Percentiles rank a stretch among this genome's conserved stretches.
Evolutionary conservation across 1,140 invertebrate species (phyloP).

Genomic region (Wiebesia pumilae): DNA sequence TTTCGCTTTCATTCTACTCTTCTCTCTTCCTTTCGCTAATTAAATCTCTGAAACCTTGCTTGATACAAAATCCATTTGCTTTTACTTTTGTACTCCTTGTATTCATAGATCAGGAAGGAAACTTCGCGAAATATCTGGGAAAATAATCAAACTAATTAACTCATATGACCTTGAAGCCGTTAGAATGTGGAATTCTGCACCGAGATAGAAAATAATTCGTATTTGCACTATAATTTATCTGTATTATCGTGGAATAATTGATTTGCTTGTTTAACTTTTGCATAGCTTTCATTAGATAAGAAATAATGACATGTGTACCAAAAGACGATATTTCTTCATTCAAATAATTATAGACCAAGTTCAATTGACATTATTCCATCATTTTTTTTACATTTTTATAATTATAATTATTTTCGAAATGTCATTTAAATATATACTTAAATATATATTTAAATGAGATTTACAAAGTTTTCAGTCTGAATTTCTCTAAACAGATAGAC

Average conservation of each 20-base stretch:
- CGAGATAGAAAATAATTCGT: constrained; percentile 30
- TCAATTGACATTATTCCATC: neutral
- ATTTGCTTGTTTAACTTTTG: neutral
- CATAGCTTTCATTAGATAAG: neutral
- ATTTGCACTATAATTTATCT: neutral
- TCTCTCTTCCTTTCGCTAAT: neutral
- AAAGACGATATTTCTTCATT: neutral
- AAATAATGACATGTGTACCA: neutral
- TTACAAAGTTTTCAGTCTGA: too few relatives aligned
- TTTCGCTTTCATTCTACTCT: neutral
- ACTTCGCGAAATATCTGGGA: neutral
- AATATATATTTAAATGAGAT: too few relatives aligned
- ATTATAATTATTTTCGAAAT: too few relatives aligned
- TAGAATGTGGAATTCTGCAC: neutral
- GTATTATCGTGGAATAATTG: neutral
- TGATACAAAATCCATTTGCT: neutral
- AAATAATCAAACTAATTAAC: neutral
- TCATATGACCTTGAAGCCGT: neutral
- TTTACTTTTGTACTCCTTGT: neutral
- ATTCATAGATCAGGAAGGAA: neutral
- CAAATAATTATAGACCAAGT: neutral
- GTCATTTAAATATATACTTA: too few relatives aligned
- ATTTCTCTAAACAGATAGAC: too few relatives aligned
- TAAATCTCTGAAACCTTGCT: neutral
- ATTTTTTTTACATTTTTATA: too few relatives aligned